phyloP scores from a whole-genome alignment of 2,888 invertebrate species.

The Hirtodrosophila cameraria region DNA sequence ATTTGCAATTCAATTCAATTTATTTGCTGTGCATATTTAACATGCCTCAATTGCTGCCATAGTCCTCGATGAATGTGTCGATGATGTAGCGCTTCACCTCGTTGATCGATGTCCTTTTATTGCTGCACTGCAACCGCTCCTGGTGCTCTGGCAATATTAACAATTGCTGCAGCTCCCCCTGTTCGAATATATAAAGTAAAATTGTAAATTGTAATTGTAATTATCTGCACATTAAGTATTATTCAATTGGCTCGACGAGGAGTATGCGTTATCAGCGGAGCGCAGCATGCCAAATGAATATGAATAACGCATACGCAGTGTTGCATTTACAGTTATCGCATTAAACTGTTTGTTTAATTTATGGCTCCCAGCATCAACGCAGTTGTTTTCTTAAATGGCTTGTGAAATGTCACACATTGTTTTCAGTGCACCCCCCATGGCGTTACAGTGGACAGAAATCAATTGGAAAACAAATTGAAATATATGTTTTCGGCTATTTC shows the following conservation, averaged over 20 bases:
- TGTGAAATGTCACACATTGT: constrained; percentile 37
- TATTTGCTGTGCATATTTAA: constrained; percentile 25
- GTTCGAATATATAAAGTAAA: constrained; percentile 7
- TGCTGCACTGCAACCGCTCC: constrained; percentile 83
- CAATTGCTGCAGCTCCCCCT: constrained; percentile 83
- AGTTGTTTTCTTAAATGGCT: constrained; percentile 25
- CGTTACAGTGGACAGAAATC: constrained; percentile 7
- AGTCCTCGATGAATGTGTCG: constrained; percentile 84
- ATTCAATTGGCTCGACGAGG: constrained; percentile 40
- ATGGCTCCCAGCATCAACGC: not conserved
- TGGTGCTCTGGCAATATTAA: constrained; percentile 82
- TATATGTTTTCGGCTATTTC: not conserved
- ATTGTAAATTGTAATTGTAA: constrained; percentile 17
- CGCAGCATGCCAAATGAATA: constrained; percentile 23
- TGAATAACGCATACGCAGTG: constrained; percentile 41
- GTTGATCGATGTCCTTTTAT: constrained; percentile 82
- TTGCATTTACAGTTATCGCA: constrained; percentile 35
- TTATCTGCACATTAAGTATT: constrained; percentile 53
- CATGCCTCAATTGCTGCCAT: constrained; percentile 78
- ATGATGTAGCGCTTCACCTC: constrained; percentile 84
- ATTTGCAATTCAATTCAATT: constrained; percentile 17
- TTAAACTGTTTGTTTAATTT: constrained; percentile 39
- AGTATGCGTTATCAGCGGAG: constrained; percentile 58
- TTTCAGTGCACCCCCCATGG: not conserved
- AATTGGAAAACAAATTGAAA: constrained; percentile 15